Evolutionary conservation across 2,888 invertebrate species (phyloP).

Genomic region (Ectropis crepuscularia): DNA sequence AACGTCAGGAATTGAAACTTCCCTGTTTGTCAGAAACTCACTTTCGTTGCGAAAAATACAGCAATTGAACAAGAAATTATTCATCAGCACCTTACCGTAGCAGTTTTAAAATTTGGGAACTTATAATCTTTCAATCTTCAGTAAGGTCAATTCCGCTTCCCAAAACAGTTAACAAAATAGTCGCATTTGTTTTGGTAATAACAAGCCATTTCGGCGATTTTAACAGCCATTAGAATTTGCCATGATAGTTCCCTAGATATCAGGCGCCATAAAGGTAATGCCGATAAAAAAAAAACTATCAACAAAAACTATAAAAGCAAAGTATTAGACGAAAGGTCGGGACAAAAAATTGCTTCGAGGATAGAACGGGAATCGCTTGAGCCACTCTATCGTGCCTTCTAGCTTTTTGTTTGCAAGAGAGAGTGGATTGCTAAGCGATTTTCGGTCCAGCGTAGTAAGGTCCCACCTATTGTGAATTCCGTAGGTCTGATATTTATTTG

Average conservation of each 20-base stretch:
- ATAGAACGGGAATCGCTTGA: constrained; percentile 70
- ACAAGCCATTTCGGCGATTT: constrained; percentile 61
- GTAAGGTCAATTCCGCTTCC: constrained; percentile 24
- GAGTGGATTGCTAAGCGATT: constrained; percentile 68
- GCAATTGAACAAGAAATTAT: no score
- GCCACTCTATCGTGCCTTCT: constrained; percentile 44
- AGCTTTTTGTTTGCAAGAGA: constrained; percentile 59
- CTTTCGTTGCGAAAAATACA: no score
- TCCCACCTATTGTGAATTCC: constrained; percentile 82
- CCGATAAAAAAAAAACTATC: constrained; percentile 78
- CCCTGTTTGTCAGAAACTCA: no score
- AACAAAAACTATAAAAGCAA: constrained; percentile 77
- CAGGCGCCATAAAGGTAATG: constrained; percentile 78
- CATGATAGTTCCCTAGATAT: constrained; percentile 72
- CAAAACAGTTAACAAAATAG: constrained; percentile 53
- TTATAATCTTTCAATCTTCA: constrained; percentile 36
- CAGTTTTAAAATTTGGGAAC: constrained; percentile 3
- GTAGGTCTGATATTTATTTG: constrained; percentile 83
- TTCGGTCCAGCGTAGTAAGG: constrained; percentile 63
- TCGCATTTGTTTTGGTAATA: constrained; percentile 73
- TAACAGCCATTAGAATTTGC: constrained; percentile 78
- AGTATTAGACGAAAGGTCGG: constrained; percentile 74
- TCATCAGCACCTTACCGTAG: no score
- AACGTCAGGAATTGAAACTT: no score
- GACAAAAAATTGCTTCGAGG: constrained; percentile 67